phyloP scores from a whole-genome alignment of 1,140 invertebrate genomes.

The Spodoptera litura region DNA sequence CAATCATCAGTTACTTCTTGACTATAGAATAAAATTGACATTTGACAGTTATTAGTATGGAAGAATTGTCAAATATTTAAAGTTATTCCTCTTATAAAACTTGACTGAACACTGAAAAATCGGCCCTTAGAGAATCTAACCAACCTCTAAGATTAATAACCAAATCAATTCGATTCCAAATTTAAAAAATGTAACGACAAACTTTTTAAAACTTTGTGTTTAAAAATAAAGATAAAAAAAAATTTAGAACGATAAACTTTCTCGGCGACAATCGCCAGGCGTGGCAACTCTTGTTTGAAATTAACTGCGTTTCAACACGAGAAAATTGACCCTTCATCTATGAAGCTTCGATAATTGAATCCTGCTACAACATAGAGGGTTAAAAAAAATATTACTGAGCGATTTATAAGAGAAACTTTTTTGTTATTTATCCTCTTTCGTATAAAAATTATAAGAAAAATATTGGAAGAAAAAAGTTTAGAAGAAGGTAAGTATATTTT shows the following conservation, averaged over 20 bases:
- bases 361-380: neutral
- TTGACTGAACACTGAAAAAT: no score
- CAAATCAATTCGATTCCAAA: conserved; percentile 8
- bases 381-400: neutral
- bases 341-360: conserved; percentile 36
- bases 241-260: neutral
- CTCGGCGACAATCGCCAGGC: neutral
- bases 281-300: conserved; percentile 6
- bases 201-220: conserved; percentile 4
- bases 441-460: conserved; percentile 12
- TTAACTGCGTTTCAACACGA: conserved; percentile 23
- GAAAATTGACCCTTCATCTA: conserved; percentile 30
- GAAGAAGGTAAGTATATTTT: conserved; percentile 3
- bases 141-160: neutral
- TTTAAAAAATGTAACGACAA: neutral
- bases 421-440: neutral
- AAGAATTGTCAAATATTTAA: no score
- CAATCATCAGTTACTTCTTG: no score
- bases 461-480: neutral
- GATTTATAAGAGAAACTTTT: conserved; percentile 26
- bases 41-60: no score
- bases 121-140: no score
- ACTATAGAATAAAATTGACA: no score
- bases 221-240: neutral
- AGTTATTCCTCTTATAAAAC: no score